Evolutionary conservation across 2,797 vertebrate genomes (phyloP).

Genomic region (Morelia viridis): DNA sequence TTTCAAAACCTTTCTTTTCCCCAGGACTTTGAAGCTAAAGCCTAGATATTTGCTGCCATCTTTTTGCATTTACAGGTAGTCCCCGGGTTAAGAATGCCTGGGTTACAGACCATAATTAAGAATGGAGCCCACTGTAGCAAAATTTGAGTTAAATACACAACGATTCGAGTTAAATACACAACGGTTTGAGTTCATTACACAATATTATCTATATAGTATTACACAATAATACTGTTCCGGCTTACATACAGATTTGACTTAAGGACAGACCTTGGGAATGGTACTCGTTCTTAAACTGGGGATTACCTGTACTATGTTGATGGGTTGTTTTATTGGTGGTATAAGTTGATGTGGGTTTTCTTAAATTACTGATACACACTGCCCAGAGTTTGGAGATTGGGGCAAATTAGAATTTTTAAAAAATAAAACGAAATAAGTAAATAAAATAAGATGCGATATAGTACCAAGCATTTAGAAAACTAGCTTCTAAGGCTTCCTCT

Average conservation of each 20-base stretch:
- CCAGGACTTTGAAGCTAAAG: background rate
- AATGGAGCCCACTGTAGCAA: too few relatives aligned
- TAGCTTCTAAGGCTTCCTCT: background rate
- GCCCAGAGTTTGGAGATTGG: background rate
- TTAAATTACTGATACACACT: background rate
- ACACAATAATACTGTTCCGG: too few relatives aligned
- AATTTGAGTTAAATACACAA: too few relatives aligned
- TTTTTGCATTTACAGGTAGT: background rate
- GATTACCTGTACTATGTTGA: background rate
- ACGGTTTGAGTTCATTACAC: too few relatives aligned
- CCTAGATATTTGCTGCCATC: background rate
- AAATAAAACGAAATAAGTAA: background rate
- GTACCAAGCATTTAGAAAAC: background rate
- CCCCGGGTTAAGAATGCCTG: too few relatives aligned
- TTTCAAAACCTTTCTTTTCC: background rate
- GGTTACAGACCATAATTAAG: too few relatives aligned
- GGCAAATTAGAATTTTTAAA: background rate
- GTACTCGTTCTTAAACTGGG: too few relatives aligned
- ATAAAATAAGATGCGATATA: background rate
- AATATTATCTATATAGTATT: too few relatives aligned
- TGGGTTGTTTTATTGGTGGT: background rate
- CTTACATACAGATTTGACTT: too few relatives aligned
- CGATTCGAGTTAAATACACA: too few relatives aligned
- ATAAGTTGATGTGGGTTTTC: background rate
- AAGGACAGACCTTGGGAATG: too few relatives aligned